phyloP scores from a whole-genome alignment of 1,140 invertebrate genomes.

The Pinna nobilis region DNA sequence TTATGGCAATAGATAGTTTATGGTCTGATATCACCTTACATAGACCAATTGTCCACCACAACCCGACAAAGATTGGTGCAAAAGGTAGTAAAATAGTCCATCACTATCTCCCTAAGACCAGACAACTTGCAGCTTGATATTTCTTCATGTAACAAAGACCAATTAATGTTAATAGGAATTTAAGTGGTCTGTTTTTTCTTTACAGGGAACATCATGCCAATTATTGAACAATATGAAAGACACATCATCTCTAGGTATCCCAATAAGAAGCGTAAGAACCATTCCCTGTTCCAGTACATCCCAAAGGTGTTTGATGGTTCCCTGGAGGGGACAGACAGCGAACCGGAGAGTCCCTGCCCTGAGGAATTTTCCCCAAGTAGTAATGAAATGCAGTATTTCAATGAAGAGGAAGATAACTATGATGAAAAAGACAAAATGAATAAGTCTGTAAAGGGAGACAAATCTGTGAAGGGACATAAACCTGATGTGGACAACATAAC shows the following conservation, averaged over 20 bases:
- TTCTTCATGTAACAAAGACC: background rate
- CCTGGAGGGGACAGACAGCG: conserved; percentile 37
- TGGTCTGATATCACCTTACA: too few relatives aligned
- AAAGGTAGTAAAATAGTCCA: too few relatives aligned
- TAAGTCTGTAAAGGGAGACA: background rate
- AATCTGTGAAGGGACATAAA: background rate
- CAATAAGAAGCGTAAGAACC: conserved; percentile 14
- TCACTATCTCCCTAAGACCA: too few relatives aligned
- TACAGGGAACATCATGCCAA: conserved; percentile 48
- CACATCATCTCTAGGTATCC: conserved; percentile 26
- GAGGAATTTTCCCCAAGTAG: background rate
- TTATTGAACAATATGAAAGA: conserved; percentile 50
- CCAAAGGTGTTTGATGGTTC: conserved; percentile 42
- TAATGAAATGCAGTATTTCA: background rate
- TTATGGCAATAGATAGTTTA: too few relatives aligned
- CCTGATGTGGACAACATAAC: background rate
- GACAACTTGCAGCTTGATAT: too few relatives aligned
- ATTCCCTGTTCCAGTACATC: conserved; percentile 53
- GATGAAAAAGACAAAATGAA: background rate
- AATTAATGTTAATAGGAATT: background rate
- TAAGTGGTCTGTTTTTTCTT: conserved; percentile 6
- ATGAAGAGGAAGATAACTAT: conserved; percentile 1
- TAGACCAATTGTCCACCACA: too few relatives aligned
- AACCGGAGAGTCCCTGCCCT: background rate
- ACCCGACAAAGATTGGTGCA: too few relatives aligned